Evolutionary conservation across 1,140 invertebrate species (phyloP), one percentile per base, ranked within the genome.

Genomic region (Calephelis virginiensis): DNA sequence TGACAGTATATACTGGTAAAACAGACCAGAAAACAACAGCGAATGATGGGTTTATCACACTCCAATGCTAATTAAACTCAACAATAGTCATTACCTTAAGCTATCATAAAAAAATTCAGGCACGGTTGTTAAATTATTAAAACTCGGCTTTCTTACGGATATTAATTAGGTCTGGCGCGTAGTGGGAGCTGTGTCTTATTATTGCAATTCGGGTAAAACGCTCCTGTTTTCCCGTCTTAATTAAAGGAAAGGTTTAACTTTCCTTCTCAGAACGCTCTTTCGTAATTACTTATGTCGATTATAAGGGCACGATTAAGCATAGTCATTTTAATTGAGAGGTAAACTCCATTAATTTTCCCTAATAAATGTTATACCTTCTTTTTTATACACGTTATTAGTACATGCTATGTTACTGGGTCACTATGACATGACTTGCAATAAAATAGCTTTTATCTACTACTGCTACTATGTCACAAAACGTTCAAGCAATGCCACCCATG

Each of bases 201-300:
- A 71, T 73, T 78, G 74, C 65, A 67, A 40, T 64, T 65, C 67
- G 65, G 66, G 62, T 49, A 72, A 73, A 68, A 68, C 72, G 60
- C 69, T 70, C 62, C 74, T 74, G 72, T 79, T 78, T 76, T 74
- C 71, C 73, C 70, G 60, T 73, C 72, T 81, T 82, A 82, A 80
- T 82, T 81, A 76, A 80, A 77, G 73, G 49, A 71, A 76, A 73
- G 74, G 71, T 72, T 78, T 77, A 74, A 66, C 68, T 65, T 67
- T 59, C 69, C 63, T 72, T 64, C 70, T 60, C 46, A 17, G 43
- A 73, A 70, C 69, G 70, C 59, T 73, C 73, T 70, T 62, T 66
- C 63, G 62, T 74, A 78, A 76, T 78, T 80, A 78, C 70, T 76
- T 67, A 71, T 71, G 74, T 79, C 67, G 64, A 78, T 78, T 76